These are phyloP conservation scores for Drosophila parthenogenetica DNA, from an alignment of 2,888 invertebrate species.

Conservation along the genomic window DNA sequence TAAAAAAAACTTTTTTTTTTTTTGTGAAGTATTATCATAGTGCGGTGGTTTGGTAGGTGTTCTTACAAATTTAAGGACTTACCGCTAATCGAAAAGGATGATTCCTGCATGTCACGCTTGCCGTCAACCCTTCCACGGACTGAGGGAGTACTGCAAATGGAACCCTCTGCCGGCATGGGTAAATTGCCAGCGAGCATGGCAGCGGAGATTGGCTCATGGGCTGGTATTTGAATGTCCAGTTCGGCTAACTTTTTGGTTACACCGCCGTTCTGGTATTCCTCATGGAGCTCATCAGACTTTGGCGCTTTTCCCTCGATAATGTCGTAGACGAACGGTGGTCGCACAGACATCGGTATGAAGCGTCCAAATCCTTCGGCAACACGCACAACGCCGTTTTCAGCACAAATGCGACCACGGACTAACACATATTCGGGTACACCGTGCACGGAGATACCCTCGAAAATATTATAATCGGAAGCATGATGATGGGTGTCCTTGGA, in stretches of 20 bases:
- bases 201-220: conserved; percentile 77
- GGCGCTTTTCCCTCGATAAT: conserved; percentile 79
- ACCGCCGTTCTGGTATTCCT: conserved; percentile 63
- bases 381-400: conserved; percentile 94
- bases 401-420: conserved; percentile 95
- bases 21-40: too few relatives aligned
- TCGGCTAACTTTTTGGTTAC: conserved; percentile 76
- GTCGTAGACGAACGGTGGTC: conserved; percentile 91
- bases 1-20: too few relatives aligned
- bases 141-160: conserved; percentile 86
- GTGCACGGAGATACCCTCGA: conserved; percentile 97
- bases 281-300: conserved; percentile 48
- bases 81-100: conserved; percentile 97
- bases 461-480: conserved; percentile 98
- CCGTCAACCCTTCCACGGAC: conserved; percentile 89
- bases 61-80: too few relatives aligned
- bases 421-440: conserved; percentile 97
- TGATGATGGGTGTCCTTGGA: conserved; percentile 96
- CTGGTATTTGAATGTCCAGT: conserved; percentile 82
- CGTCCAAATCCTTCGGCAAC: conserved; percentile 95
- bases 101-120: conserved; percentile 93
- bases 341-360: conserved; percentile 92
- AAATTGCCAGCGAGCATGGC: conserved; percentile 66
- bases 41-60: too few relatives aligned
- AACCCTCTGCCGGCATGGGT: conserved; percentile 81